phyloP scores from a whole-genome alignment of 2,888 invertebrate species.

The Galeopsomyia nigrocyanea region DNA sequence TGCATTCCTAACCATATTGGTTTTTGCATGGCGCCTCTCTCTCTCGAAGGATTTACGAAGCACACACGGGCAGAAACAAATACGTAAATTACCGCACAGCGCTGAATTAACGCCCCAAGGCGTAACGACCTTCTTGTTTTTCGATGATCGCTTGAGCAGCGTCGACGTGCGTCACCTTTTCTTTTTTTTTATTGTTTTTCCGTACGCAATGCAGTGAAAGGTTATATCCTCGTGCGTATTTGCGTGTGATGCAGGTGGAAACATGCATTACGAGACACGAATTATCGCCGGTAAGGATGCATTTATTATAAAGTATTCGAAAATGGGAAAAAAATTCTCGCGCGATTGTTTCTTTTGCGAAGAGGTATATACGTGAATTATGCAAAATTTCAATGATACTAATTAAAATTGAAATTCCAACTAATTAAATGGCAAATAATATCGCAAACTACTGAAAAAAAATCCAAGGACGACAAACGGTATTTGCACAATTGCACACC shows the following conservation, averaged over 20 bases:
- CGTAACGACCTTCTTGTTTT: conserved; percentile 42
- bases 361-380: no score
- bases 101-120: conserved; percentile 59
- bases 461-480: no score
- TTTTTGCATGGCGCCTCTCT: conserved; percentile 52
- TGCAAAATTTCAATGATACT: no score
- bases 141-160: neutral
- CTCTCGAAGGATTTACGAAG: conserved; percentile 62
- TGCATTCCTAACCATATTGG: conserved; percentile 70
- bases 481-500: no score
- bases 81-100: conserved; percentile 66
- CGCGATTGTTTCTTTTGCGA: no score
- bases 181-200: conserved; percentile 27
- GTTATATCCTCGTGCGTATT: conserved; percentile 12
- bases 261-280: no score
- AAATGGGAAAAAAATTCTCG: no score
- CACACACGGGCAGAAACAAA: conserved; percentile 64
- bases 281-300: no score
- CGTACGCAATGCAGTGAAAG: neutral
- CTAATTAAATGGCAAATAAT: no score
- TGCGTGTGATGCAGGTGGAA: neutral
- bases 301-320: no score
- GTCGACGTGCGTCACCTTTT: conserved; percentile 39
- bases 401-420: no score
- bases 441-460: no score